Evolutionary conservation across 1,140 invertebrate genomes (phyloP), one percentile per base, ranked within the genome.

Genomic region (Muscidifurax raptorellus): DNA sequence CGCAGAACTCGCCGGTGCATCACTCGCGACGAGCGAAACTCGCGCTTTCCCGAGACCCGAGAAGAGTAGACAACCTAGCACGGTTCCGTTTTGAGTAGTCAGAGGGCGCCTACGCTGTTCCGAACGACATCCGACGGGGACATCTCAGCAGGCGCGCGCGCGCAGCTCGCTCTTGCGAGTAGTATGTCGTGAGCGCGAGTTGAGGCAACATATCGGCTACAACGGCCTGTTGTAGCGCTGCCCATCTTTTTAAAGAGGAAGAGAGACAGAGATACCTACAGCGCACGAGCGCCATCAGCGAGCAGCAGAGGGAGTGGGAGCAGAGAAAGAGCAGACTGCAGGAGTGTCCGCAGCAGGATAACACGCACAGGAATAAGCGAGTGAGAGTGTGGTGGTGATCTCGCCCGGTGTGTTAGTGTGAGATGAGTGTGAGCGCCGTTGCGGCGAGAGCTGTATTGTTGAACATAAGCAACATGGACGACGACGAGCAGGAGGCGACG

Each of bases 391-490:
- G 18, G 30, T 30, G 30, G 72, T 74, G 30, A 40, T 9, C 12
- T 27, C 66, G 25, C 28, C 27, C 25, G 32, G 71, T 30, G 22
- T 27, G 27, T 27, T 5, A 28, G 67, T 86, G 86, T 86, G 87
- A 87, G 66, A 92, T 91, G 89, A 89, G 88, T 87, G 88, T 59
- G 86, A 88, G 88, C 90, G 89, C 86, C 85, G 87, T 85, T 0
- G 78, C 25, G 67, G 87, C 90, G 87, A 88, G 87, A 82, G 87
- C 85, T 76, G 89, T 89, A 85, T 82, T 89, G 74, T 75, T 89
- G 52, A 89, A 89, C 88, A 90, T 90, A 67, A 88, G 82, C 64
- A 89, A 89, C 79, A 92, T 92, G 90, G 90, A 83, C 44, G 80
- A 86, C 72, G 87, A 87, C 76, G 86, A 74, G 81, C 64, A 72